Evolutionary conservation across 2,888 invertebrate genomes (phyloP).

Genomic region (Heteropelma amictum): DNA sequence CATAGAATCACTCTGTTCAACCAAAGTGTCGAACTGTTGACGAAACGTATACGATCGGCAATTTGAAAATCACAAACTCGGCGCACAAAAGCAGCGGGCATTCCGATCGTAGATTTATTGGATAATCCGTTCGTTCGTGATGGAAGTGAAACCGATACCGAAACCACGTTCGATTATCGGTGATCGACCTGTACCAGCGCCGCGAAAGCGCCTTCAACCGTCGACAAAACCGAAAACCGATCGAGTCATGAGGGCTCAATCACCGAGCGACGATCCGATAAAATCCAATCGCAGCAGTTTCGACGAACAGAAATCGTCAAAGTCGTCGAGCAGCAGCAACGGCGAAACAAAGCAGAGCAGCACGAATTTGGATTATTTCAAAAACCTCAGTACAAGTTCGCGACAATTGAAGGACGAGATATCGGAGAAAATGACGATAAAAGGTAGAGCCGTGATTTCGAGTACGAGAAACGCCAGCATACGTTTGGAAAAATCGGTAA

Average conservation of each 20-base stretch:
- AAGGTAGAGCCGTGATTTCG: slow-evolving; percentile 82
- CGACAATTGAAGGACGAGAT: slow-evolving; percentile 80
- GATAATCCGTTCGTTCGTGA: slow-evolving; percentile 44
- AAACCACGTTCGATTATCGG: slow-evolving; percentile 70
- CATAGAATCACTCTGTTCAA: not conserved
- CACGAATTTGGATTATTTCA: slow-evolving; percentile 67
- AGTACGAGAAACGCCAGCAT: slow-evolving; percentile 82
- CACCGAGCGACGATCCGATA: slow-evolving; percentile 66
- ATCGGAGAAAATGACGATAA: slow-evolving; percentile 77
- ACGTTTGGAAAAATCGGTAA: slow-evolving; percentile 75
- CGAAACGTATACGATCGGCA: no score
- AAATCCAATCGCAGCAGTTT: slow-evolving; percentile 65
- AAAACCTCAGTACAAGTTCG: slow-evolving; percentile 75
- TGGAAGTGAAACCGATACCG: slow-evolving; percentile 74
- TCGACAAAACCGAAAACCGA: slow-evolving; percentile 40
- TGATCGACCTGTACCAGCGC: slow-evolving; percentile 70
- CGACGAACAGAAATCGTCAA: slow-evolving; percentile 63
- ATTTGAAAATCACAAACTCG: no score
- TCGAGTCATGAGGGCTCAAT: slow-evolving; percentile 55
- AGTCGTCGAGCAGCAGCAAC: slow-evolving; percentile 52
- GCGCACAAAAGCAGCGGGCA: no score
- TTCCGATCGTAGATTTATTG: no score
- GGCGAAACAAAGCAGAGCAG: slow-evolving; percentile 42
- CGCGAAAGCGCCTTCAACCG: slow-evolving; percentile 61
- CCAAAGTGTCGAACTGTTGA: no score